phyloP scores from a whole-genome alignment of 2,797 vertebrate species.

The Cirrhinus molitorella region DNA sequence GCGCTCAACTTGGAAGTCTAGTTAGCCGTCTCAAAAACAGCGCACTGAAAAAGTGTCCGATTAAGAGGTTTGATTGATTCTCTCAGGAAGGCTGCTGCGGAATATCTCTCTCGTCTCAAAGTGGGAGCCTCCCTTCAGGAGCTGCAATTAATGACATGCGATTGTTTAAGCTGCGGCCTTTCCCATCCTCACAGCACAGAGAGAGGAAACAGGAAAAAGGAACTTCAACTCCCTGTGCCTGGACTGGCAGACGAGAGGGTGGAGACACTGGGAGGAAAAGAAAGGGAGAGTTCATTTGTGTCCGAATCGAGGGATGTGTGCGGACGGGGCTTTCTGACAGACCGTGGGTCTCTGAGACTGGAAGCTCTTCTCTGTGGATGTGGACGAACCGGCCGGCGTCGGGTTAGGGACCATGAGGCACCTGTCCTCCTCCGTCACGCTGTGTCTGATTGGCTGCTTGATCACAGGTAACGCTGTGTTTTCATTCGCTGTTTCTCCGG shows the following conservation, averaged over 20 bases:
- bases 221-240: constrained; percentile 87
- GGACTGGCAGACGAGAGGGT: constrained; percentile 74
- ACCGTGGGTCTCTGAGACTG: constrained; percentile 41
- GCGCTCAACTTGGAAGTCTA: neutral
- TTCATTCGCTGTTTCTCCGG: neutral
- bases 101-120: constrained; percentile 14
- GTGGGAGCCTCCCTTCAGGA: constrained; percentile 36
- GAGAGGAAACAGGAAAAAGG: constrained; percentile 94
- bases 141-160: constrained; percentile 60
- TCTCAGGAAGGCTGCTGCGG: constrained; percentile 6
- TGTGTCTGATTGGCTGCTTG: constrained; percentile 62
- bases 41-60: neutral
- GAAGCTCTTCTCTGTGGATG: constrained; percentile 53
- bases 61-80: neutral
- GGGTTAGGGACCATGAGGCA: constrained; percentile 58
- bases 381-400: constrained; percentile 26
- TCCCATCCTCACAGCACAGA: constrained; percentile 84
- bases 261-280: constrained; percentile 39
- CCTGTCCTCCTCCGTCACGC: constrained; percentile 29
- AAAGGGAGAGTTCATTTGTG: constrained; percentile 53
- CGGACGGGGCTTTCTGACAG: constrained; percentile 50
- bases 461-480: constrained; percentile 55
- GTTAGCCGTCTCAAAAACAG: neutral
- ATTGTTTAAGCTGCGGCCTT: constrained; percentile 83
- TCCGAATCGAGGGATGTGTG: constrained; percentile 56